Conservation (phyloP, 2,888 invertebrate genomes). For the Dione juno region DNA sequence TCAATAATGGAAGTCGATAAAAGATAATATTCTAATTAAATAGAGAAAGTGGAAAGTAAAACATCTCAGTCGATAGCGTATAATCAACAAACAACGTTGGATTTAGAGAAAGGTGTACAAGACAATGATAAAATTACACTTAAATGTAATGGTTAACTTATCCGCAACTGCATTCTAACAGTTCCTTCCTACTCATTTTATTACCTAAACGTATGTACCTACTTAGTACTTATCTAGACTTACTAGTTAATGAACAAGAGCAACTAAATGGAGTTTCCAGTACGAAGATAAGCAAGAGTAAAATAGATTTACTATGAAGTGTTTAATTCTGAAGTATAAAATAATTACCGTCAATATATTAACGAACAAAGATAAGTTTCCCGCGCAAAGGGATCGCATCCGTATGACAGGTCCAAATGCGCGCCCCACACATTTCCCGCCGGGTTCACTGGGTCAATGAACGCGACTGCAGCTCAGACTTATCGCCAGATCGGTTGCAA, state of each 20-base stretch:
- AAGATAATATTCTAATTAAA: constrained; percentile 42
- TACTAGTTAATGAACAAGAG: background rate
- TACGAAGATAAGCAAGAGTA: background rate
- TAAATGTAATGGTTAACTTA: constrained; percentile 14
- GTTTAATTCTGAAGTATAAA: constrained; percentile 6
- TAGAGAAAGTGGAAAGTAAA: constrained; percentile 48
- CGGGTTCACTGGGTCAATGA: constrained; percentile 80
- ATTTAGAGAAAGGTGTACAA: constrained; percentile 37
- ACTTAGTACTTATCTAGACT: background rate
- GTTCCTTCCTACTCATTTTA: constrained; percentile 11
- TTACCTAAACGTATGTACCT: background rate
- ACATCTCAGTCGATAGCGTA: constrained; percentile 33
- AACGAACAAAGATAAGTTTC: constrained; percentile 35
- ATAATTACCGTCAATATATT: constrained; percentile 20
- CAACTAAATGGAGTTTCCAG: background rate
- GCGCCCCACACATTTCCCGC: constrained; percentile 53
- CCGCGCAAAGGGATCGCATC: constrained; percentile 44
- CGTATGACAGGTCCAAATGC: constrained; percentile 46
- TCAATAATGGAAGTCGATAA: constrained; percentile 19
- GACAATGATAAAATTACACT: constrained; percentile 19
- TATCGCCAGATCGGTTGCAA: constrained; percentile 70
- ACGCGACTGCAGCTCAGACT: constrained; percentile 62
- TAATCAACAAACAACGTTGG: constrained; percentile 37
- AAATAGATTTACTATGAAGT: background rate
- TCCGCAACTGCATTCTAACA: background rate